These are phyloP conservation scores for Brachymystax lenok DNA, from an alignment of 2,797 vertebrate genomes.

Conservation along the genomic window DNA sequence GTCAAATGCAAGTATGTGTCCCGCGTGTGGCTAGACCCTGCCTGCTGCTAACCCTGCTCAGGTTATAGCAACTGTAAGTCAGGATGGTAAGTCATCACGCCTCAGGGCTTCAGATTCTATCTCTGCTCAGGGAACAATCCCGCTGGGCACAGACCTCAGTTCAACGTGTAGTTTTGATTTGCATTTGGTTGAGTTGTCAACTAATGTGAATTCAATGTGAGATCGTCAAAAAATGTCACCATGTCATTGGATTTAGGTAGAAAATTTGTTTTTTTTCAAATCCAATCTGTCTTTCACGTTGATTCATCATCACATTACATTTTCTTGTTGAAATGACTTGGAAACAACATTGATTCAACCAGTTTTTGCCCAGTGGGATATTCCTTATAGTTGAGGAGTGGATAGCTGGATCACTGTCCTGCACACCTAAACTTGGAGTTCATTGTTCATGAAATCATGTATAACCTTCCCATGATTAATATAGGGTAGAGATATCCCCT, in stretches of 20 bases:
- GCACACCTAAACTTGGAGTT: constrained; percentile 23
- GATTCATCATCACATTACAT: too few relatives aligned
- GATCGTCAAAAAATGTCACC: too few relatives aligned
- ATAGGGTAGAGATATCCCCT: not conserved
- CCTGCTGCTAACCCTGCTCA: not conserved
- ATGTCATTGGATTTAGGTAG: too few relatives aligned
- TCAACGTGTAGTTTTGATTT: too few relatives aligned
- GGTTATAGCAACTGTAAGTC: constrained; percentile 46
- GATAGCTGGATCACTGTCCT: constrained; percentile 35
- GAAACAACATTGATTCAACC: too few relatives aligned
- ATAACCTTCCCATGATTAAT: constrained; percentile 25
- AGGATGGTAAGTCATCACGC: constrained; percentile 12
- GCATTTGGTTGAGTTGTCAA: too few relatives aligned
- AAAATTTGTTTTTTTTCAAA: too few relatives aligned
- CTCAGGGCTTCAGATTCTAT: constrained; percentile 29
- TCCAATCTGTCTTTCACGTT: too few relatives aligned
- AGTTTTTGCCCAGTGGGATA: too few relatives aligned
- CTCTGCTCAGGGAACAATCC: constrained; percentile 15
- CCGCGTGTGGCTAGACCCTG: not conserved
- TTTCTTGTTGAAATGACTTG: too few relatives aligned
- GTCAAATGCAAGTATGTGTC: constrained; percentile 2
- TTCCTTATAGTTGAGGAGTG: constrained; percentile 14
- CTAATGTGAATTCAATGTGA: too few relatives aligned
- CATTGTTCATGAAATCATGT: constrained; percentile 19
- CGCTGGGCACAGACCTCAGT: too few relatives aligned